These are phyloP conservation scores for Chaetorhynchus papuensis DNA, from an alignment of 2,113 vertebrate species.

Conservation along the genomic window DNA sequence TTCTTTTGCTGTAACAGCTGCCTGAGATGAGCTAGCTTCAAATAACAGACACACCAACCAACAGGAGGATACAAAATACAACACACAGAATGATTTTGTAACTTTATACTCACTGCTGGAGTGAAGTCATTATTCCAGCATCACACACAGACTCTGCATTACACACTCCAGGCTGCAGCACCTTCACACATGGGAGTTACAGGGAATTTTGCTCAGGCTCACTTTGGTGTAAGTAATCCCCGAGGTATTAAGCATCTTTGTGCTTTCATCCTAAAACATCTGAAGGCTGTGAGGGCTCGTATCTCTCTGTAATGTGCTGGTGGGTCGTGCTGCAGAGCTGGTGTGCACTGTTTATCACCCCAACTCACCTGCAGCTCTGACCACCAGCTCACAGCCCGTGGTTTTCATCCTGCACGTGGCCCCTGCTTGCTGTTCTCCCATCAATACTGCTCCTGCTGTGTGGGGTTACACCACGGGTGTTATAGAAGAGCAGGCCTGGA, in stretches of 20 bases:
- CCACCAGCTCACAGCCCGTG: neutral
- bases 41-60: neutral
- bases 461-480: no score
- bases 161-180: neutral
- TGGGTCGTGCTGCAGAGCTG: neutral
- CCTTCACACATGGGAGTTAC: neutral
- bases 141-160: fast-evolving
- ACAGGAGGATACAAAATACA: neutral
- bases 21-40: neutral
- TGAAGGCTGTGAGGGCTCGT: neutral
- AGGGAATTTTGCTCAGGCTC: neutral
- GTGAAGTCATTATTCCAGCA: neutral
- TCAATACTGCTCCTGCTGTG: neutral
- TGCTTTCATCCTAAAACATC: neutral
- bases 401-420: neutral
- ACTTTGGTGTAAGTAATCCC: neutral
- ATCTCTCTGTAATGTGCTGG: neutral
- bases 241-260: neutral
- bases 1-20: neutral
- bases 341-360: fast-evolving
- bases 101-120: neutral
- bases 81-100: neutral
- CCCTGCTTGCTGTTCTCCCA: neutral
- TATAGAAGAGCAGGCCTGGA: no score
- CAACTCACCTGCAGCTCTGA: neutral